Base-by-base conservation (phyloP, 1,140 invertebrate genomes). In the Chymomyza costata region DNA sequence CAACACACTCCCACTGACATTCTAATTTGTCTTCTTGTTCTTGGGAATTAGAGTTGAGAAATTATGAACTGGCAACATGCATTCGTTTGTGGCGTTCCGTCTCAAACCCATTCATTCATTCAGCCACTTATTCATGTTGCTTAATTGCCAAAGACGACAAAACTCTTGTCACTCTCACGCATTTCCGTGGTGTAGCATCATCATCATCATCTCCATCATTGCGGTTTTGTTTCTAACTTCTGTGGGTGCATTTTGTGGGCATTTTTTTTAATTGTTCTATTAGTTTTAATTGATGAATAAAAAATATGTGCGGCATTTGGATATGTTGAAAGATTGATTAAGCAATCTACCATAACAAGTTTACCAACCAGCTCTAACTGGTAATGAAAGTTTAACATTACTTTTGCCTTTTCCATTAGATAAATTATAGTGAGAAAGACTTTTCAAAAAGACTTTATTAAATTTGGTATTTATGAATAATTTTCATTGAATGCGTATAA, bases 241-340 rank as follows among this genome's bases (percentile, higher is more conserved):
- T 65, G 63, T 49, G 66, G 48, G 47, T 71, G 71, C 67, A 78
- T 66, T 64, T n/a, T 64, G 59, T 39, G 44, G 16, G 15, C 35
- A 60, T 57, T n/a, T 64, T 57, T 71, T 59, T 70, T 64, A 78
- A 78, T 78, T 80, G 73, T 80, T 78, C 67, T 78, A 78, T 78
- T 80, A 78, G 63, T 57, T 80, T 78, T 78, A 78, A 78, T 78
- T 78, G 73, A 78, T 60, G 73, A 49, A 71, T 17, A 47, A 34
- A 47, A 47, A 28, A n/a, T n/a, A n/a, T 44, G n/a, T 25, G 28
- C 14, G 31, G 8, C 18, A 25, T 25, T 25, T 25, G 21, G 21
- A 25, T 25, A 25, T 25, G 21, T 5, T 3, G 8, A 8, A 25
- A 8, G 8, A 25, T 25, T 25, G 21, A 25, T 25, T 25, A 8